phyloP scores from a whole-genome alignment of 2,797 vertebrate genomes.

The Sebastes hopkinsi region DNA sequence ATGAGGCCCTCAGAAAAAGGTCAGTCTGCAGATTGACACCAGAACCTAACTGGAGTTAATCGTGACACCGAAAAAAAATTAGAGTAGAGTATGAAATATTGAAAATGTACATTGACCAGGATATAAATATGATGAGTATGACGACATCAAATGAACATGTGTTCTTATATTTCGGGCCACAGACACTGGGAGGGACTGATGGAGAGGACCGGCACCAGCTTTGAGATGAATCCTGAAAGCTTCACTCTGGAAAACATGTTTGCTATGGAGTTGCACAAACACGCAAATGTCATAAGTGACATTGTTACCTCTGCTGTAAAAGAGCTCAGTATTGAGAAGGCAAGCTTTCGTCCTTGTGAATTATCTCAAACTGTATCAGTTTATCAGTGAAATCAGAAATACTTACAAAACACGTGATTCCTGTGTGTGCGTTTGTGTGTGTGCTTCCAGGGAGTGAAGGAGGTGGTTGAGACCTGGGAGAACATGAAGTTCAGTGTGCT shows the following conservation, averaged over 20 bases:
- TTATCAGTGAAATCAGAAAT: neutral
- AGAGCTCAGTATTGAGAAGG: conserved; percentile 96
- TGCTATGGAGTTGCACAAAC: conserved; percentile 92
- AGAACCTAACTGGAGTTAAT: neutral
- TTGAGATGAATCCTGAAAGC: conserved; percentile 90
- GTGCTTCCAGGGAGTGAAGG: conserved; percentile 88
- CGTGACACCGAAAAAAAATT: neutral
- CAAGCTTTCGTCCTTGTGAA: conserved; percentile 26
- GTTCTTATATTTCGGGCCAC: neutral
- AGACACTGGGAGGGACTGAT: conserved; percentile 97
- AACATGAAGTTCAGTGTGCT: conserved; percentile 89
- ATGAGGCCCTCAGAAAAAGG: conserved; percentile 94
- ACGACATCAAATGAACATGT: neutral
- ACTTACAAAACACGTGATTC: neutral
- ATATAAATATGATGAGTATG: neutral
- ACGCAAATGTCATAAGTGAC: conserved; percentile 87
- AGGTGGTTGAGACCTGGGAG: conserved; percentile 92
- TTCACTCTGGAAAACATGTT: conserved; percentile 99
- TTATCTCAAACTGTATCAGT: neutral
- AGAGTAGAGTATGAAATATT: neutral
- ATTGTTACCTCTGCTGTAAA: conserved; percentile 92
- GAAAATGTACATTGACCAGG: neutral
- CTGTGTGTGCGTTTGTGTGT: conserved; percentile 7
- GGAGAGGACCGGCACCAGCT: conserved; percentile 87
- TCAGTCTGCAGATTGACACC: conserved; percentile 52